Evolutionary conservation across 2,113 vertebrate species (phyloP), one percentile per base, ranked within the genome.

Genomic region (Raphicerus campestris): DNA sequence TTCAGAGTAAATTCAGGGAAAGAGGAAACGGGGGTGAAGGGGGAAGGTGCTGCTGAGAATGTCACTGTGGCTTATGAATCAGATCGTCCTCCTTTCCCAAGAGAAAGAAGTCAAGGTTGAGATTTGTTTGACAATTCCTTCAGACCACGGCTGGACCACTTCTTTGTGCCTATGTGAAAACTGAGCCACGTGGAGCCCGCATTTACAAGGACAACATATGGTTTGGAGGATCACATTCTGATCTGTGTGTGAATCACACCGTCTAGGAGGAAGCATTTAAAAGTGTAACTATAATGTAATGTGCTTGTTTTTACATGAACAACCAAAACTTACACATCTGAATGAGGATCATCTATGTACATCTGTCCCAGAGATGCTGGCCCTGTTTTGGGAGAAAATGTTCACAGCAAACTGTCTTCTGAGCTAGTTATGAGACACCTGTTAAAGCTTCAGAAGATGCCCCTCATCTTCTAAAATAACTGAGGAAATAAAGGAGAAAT

Each of bases 281-380:
- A 96, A 86, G 92, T 95, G 92, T 75, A 73, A 84, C 90, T 93
- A 11, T 60, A 89, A 86, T 89, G 83, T 58, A 63, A 90, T 61
- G 85, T 86, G 96, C 93, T 97, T 94, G 85, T 91, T 97, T 96
- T 85, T 13, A 96, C 81, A 51, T 0, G 87, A 87, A 16, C 61
- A 30, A 66, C 87, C 87, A n/a, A 63, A 93, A 80, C 42, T 1
- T 53, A 78, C 17, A 24, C 61, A 63, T 66, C n/a, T 45, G 60
- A 84, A 30, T 5, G 66, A 87, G 66, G 58, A 85, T 2, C 11
- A 0, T 75, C 78, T 95, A 47, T 58, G 61, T 81, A 53, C 42
- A 28, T 49, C 85, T 60, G 53, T 92, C 92, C 60, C 51, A 14
- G 85, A 77, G 53, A 75, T 0, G 49, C 24, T 91, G 86, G 91